Evolutionary conservation across 1,140 invertebrate genomes (phyloP).

Genomic region (Magallana angulata): DNA sequence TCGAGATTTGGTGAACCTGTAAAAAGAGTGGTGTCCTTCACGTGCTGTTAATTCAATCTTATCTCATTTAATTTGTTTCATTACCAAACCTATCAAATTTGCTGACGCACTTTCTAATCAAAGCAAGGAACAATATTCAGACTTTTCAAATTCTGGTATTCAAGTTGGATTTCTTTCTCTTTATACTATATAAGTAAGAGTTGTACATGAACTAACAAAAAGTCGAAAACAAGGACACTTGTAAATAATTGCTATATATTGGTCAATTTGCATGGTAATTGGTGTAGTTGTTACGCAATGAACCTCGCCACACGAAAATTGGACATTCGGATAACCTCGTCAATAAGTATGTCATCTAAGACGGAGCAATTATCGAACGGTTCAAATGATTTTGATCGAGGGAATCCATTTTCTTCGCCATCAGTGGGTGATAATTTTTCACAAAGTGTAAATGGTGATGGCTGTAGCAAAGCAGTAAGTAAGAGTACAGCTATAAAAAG

Average conservation of each 20-base stretch:
- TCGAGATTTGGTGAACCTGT: neutral
- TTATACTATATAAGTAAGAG: too few species aligned
- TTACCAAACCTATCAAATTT: neutral
- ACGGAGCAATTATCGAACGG: neutral
- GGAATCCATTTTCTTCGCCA: neutral
- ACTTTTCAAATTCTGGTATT: too few species aligned
- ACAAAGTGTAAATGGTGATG: neutral
- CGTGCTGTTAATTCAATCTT: neutral
- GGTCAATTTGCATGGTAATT: too few species aligned
- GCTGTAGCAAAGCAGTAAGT: neutral
- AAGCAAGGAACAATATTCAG: neutral
- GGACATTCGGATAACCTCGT: neutral
- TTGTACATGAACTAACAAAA: too few species aligned
- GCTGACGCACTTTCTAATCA: conserved; percentile 27
- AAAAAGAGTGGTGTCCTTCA: neutral
- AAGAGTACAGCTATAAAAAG: neutral
- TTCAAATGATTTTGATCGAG: neutral
- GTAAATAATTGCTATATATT: too few species aligned
- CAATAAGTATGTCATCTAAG: neutral
- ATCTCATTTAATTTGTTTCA: conserved; percentile 13
- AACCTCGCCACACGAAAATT: neutral
- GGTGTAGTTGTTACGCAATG: neutral
- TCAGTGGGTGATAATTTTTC: neutral
- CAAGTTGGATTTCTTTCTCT: too few species aligned
- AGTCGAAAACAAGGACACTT: too few species aligned